Base-by-base conservation (phyloP, 30 jellyfish, hydroid and myxozoan species). In the Aurelia aurita complex sp. Pacific region DNA sequence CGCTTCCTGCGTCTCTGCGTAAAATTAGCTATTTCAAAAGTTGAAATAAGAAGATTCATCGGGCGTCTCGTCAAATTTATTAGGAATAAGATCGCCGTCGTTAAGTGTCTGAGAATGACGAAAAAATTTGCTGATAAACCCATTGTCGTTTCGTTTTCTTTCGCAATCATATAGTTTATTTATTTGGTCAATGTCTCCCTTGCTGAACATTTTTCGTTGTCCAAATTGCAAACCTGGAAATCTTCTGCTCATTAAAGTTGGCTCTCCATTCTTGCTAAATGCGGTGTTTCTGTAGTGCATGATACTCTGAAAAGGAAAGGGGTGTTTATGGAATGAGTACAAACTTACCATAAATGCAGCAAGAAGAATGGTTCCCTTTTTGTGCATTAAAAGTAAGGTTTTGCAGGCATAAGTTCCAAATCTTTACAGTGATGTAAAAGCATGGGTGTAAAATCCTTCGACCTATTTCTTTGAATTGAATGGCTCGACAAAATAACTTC, bases 281-380 rank as follows among this genome's bases (percentile, higher is more conserved):
- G 99, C 99, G 11, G 78, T 76, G 79, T 95, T 95, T 81, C 96
- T 74, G 85, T 95, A 95, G 40, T 95, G 99, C 99, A 95, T 95
- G 12, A 95, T 81, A 69, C 99, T 95, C 99, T 95, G 86, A 7
- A 76, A 66, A 18, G 6, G 11, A 46, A 6, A 46, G 8, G 57
- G 14, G 15, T 46, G 12, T 46, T 7, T 46, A 4, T 38, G n/a
- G 0, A 46, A 43, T 46, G 2, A 46, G 2, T 5, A 46, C 5
- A 43, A 6, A 46, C 6, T 46, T 9, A 6, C 8, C 57, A 46
- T 46, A 1, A 16, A 46, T 1, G 13, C 14, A 46, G 14, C 57
- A 5, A 9, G 1, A 9, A 38, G 0, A 1, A 1, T 38, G 50
- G 50, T 38, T 38, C 50, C 50, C 3, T 38, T 38, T 38, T 23